These are phyloP conservation scores for Neoascia interrupta DNA, from an alignment of 2,888 invertebrate species.

Conservation along the genomic window DNA sequence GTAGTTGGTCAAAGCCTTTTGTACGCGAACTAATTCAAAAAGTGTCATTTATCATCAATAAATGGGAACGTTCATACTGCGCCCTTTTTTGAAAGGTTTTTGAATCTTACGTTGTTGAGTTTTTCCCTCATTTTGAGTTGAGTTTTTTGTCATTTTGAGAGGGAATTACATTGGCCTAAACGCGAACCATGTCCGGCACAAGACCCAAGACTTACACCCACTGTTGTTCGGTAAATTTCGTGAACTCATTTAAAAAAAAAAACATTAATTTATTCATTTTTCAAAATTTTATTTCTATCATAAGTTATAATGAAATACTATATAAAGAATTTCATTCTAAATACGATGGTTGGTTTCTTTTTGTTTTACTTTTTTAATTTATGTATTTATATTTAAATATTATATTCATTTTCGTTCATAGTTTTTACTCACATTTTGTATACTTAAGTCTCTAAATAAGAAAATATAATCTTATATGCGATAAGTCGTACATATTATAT, in stretches of 20 bases:
- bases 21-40: too few relatives aligned
- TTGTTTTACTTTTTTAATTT: slow-evolving; percentile 45
- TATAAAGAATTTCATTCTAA: slow-evolving; percentile 52
- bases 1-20: too few relatives aligned
- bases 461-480: slow-evolving; percentile 68
- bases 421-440: slow-evolving; percentile 56
- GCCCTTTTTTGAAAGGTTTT: too few relatives aligned
- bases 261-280: slow-evolving; percentile 28
- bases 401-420: background rate
- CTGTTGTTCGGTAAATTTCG: too few relatives aligned
- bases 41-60: too few relatives aligned
- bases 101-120: too few relatives aligned
- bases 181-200: too few relatives aligned
- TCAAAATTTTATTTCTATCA: slow-evolving; percentile 59
- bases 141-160: too few relatives aligned
- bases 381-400: slow-evolving; percentile 8
- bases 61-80: too few relatives aligned
- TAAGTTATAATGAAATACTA: slow-evolving; percentile 59
- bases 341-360: slow-evolving; percentile 49
- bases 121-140: too few relatives aligned
- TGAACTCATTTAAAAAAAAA: slow-evolving; percentile 1
- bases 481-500: slow-evolving; percentile 67
- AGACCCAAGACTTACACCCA: too few relatives aligned
- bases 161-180: too few relatives aligned
- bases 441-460: slow-evolving; percentile 66